Evolutionary conservation across 2,113 vertebrate species (phyloP).

Genomic region (Oryzias curvinotus): DNA sequence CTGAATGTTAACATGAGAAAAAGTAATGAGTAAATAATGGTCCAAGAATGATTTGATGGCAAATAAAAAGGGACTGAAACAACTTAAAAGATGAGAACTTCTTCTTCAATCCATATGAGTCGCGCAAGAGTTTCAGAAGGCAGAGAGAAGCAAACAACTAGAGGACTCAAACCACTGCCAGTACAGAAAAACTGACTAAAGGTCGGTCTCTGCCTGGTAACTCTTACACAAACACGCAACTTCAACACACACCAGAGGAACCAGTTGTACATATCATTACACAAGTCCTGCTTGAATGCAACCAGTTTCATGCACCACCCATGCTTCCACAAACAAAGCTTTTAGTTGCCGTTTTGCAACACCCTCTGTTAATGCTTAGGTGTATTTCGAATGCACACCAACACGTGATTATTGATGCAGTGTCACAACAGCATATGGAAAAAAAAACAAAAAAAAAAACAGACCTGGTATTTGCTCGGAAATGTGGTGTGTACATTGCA

Average conservation of each 20-base stretch:
- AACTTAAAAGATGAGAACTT: constrained; percentile 24
- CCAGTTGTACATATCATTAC: constrained; percentile 26
- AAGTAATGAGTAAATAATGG: not conserved
- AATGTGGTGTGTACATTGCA: constrained; percentile 59
- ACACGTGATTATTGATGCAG: constrained; percentile 32
- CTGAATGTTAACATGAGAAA: constrained; percentile 17
- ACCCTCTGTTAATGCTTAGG: constrained; percentile 10
- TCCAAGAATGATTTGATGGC: constrained; percentile 1
- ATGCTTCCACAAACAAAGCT: constrained; percentile 32
- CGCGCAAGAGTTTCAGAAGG: constrained; percentile 41
- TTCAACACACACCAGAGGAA: constrained; percentile 32
- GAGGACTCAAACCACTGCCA: constrained; percentile 32
- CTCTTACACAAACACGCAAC: constrained; percentile 16
- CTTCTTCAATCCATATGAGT: constrained; percentile 51
- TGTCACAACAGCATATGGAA: constrained; percentile 23
- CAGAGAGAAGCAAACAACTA: constrained; percentile 5
- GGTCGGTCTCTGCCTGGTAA: constrained; percentile 15
- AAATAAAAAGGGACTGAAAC: constrained; percentile 22
- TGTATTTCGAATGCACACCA: constrained; percentile 19
- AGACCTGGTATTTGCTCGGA: constrained; percentile 60
- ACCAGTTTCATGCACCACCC: constrained; percentile 51
- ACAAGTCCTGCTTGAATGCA: constrained; percentile 1
- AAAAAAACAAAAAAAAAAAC: constrained; percentile 22
- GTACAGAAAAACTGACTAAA: constrained; percentile 27
- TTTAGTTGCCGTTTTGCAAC: constrained; percentile 11